Evolutionary conservation across 2,888 invertebrate species (phyloP).

Genomic region (Limnephilus marmoratus): DNA sequence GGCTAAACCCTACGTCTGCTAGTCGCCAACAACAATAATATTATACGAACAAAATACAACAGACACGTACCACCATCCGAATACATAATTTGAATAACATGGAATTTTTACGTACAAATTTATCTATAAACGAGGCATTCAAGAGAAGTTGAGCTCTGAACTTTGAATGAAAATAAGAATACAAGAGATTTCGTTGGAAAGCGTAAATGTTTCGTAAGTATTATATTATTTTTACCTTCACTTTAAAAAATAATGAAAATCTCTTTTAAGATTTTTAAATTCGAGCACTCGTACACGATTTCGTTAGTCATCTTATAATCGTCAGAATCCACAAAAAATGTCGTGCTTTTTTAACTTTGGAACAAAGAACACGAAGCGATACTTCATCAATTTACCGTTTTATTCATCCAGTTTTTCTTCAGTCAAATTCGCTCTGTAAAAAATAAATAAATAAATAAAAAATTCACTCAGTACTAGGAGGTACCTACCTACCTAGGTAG

Average conservation of each 20-base stretch:
- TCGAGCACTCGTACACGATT: neutral
- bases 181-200: neutral
- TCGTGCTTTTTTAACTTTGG: neutral
- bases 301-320: neutral
- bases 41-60: neutral
- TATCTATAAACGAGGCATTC: neutral
- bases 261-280: neutral
- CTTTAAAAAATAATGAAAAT: neutral
- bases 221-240: neutral
- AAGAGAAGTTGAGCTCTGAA: neutral
- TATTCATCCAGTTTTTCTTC: neutral
- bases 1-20: slow-evolving; percentile 9
- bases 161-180: neutral
- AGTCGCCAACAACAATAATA: slow-evolving; percentile 4
- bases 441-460: neutral
- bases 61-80: neutral
- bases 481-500: neutral
- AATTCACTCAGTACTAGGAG: neutral
- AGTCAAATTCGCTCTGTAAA: neutral
- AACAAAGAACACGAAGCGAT: neutral
- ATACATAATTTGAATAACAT: neutral
- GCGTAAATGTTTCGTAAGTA: neutral
- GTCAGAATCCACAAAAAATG: neutral
- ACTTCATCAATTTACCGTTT: neutral
- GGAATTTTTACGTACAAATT: neutral